phyloP scores from a whole-genome alignment of 2,888 invertebrate genomes.

The Polydrusus tereticollis region DNA sequence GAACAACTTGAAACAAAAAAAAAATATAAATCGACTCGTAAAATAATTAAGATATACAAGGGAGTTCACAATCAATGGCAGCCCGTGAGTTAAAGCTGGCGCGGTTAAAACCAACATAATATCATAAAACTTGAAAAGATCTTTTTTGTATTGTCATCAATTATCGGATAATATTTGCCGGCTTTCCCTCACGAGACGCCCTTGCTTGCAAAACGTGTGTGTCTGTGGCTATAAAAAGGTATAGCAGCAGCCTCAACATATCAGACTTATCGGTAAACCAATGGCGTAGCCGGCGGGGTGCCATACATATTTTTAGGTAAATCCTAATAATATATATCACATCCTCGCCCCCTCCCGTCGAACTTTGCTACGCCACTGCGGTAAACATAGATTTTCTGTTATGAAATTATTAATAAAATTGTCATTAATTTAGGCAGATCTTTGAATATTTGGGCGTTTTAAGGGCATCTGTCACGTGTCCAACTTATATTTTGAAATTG shows the following conservation, averaged over 20 bases:
- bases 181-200: neutral
- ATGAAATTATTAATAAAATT: slow-evolving; percentile 13
- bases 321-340: neutral
- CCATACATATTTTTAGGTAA: neutral
- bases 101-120: slow-evolving; percentile 19
- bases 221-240: slow-evolving; percentile 62
- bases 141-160: neutral
- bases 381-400: slow-evolving; percentile 18
- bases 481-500: too few relatives aligned
- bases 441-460: neutral
- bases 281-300: neutral
- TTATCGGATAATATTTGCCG: too few relatives aligned
- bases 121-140: neutral
- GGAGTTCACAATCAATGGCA: neutral
- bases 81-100: neutral
- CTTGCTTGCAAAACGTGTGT: slow-evolving; percentile 19
- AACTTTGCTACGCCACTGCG: neutral
- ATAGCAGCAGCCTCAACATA: slow-evolving; percentile 63
- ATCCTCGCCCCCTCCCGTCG: neutral
- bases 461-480: too few relatives aligned
- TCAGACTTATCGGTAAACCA: slow-evolving; percentile 62
- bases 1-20: slow-evolving; percentile 8
- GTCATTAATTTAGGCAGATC: slow-evolving; percentile 19
- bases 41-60: slow-evolving; percentile 5
- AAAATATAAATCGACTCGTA: slow-evolving; percentile 7